Percentiles rank a stretch among this genome's conserved stretches.
Evolutionary conservation across 2,113 vertebrate genomes (phyloP).

Genomic region (Aramus guarauna): DNA sequence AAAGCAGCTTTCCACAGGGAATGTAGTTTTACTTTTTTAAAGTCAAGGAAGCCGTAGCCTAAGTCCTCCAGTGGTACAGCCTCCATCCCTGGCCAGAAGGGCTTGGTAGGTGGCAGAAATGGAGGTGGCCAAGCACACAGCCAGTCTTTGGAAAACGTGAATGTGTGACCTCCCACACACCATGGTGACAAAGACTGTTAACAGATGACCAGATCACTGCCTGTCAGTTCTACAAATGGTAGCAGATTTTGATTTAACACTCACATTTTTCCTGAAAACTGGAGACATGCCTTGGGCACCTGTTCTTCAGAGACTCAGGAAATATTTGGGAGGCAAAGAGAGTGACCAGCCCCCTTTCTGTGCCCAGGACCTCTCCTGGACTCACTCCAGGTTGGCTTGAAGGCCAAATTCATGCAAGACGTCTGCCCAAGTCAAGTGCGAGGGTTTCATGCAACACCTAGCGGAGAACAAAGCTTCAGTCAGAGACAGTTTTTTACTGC

Average conservation of each 20-base stretch:
- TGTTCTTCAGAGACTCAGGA: neutral
- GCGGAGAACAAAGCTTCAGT: neutral
- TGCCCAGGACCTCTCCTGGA: neutral
- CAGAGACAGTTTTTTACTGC: neutral
- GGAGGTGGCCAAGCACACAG: neutral
- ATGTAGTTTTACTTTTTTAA: neutral
- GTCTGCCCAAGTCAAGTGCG: fast-evolving
- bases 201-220: neutral
- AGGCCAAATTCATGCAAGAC: neutral
- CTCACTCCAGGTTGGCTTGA: neutral
- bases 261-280: neutral
- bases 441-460: neutral
- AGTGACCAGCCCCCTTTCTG: neutral
- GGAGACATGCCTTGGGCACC: neutral
- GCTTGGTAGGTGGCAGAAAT: neutral
- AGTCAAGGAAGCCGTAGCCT: neutral
- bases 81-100: neutral
- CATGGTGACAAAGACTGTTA: neutral
- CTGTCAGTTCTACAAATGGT: neutral
- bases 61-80: neutral
- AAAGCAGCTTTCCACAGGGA: neutral
- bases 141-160: neutral
- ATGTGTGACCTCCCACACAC: fast-evolving
- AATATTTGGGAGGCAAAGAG: neutral
- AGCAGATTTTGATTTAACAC: neutral